Evolutionary conservation across 2,113 vertebrate genomes (phyloP).

Genomic region (Eulemur macaco): DNA sequence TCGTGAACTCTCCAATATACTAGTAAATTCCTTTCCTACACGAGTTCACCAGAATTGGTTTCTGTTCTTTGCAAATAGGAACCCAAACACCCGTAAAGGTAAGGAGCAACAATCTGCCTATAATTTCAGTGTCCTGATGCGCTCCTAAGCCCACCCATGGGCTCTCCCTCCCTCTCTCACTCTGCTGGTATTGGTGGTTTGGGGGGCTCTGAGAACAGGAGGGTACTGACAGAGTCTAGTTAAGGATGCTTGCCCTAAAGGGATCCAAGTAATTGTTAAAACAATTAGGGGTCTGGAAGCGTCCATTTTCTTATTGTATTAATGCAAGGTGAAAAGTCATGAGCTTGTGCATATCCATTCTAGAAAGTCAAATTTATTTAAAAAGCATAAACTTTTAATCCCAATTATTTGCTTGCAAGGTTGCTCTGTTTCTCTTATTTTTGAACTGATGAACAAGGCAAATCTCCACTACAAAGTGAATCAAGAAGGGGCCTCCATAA

Average conservation of each 20-base stretch:
- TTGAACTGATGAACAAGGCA: not conserved
- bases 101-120: not conserved
- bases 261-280: not conserved
- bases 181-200: not conserved
- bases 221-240: not conserved
- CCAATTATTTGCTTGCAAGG: not conserved
- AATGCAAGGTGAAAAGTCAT: not conserved
- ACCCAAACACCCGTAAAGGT: not conserved
- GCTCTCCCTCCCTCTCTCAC: not conserved
- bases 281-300: not conserved
- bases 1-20: not conserved
- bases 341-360: not conserved
- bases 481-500: not conserved
- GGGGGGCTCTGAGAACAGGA: too few relatives aligned
- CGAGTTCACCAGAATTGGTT: not conserved
- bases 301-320: not conserved
- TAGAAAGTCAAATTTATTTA: not conserved
- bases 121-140: not conserved
- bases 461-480: not conserved
- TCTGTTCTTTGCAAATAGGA: conserved; percentile 3
- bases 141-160: not conserved
- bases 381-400: not conserved
- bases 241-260: not conserved
- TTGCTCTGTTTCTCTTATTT: not conserved
- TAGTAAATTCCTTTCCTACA: not conserved